phyloP scores from a whole-genome alignment of 2,888 invertebrate species.

The Cryptocephalus moraei region DNA sequence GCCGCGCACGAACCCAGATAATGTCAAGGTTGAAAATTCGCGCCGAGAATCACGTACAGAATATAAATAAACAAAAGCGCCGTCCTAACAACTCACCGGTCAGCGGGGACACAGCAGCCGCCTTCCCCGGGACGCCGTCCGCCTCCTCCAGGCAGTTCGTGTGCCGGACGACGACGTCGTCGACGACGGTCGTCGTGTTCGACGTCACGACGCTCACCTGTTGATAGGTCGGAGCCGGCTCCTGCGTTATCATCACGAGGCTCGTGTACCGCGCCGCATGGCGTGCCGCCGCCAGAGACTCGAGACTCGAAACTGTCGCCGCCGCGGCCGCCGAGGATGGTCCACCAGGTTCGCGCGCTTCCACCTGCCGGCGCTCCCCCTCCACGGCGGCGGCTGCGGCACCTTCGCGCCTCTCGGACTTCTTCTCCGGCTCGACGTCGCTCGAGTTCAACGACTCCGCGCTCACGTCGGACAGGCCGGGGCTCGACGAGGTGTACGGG shows the following conservation, averaged over 20 bases:
- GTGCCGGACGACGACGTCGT: constrained; percentile 54
- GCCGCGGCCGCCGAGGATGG: constrained; percentile 30
- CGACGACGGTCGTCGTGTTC: constrained; percentile 63
- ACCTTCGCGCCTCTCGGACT: not conserved
- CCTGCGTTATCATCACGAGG: constrained; percentile 84
- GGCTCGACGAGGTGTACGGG: constrained; percentile 26
- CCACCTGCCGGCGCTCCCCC: constrained; percentile 26
- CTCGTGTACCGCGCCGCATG: constrained; percentile 67
- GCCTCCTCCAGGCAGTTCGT: constrained; percentile 48
- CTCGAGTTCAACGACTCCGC: constrained; percentile 33
- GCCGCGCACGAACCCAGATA: too few species aligned
- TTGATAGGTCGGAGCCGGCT: constrained; percentile 41
- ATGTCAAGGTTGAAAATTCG: too few species aligned
- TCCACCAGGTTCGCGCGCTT: constrained; percentile 33
- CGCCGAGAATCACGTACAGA: too few species aligned
- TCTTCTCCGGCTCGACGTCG: constrained; percentile 21
- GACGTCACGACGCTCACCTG: constrained; percentile 66
- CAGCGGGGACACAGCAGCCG: not conserved
- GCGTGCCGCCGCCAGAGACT: constrained; percentile 21
- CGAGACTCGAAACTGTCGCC: constrained; percentile 32
- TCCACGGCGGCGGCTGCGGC: constrained; percentile 10
- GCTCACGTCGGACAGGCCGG: constrained; percentile 31
- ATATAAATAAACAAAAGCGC: too few species aligned
- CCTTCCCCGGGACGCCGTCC: not conserved
- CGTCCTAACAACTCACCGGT: constrained; percentile 8